Base-by-base conservation (phyloP, 2,888 invertebrate genomes). In the Spodoptera picta region DNA sequence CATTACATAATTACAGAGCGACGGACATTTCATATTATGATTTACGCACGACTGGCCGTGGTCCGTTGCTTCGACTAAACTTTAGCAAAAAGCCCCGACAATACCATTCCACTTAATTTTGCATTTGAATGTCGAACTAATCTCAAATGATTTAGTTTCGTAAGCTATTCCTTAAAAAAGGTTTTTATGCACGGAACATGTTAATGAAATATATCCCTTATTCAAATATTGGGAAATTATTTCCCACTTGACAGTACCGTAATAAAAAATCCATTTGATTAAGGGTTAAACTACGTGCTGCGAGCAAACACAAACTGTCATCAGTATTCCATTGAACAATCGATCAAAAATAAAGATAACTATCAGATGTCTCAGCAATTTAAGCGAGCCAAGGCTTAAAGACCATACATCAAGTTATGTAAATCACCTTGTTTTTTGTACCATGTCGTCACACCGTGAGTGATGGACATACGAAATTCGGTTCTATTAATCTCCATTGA, bases 11-110 rank as follows among this genome's bases (percentile, higher is more conserved):
- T 84, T 80, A 80, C 71, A 69, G 61, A 76, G 67, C 72, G 72
- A 77, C 73, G 73, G 79, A 74, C 75, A 79, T 82, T 85, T 85
- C 73, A 85, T 83, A 83, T 82, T 85, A 84, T 83, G 75, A 83
- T 89, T 86, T 84, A 87, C 87, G 88, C 88, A 87, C 87, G 87
- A 86, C 80, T 83, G 82, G 77, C 61, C 77, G 69, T 81, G 52
- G 73, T 68, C 61, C 60, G 73, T 75, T 68, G 65, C 65, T 60
- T 67, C 54, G 63, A 43, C 67, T 53, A 57, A 62, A 58, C 56
- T 59, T 59, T 67, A 49, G 64, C 78, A 81, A 80, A 79, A 79
- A 80, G 67, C 62, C 61, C 74, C 51, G 2, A 60, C 63, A 50
- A 65, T 75, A 57, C 65, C 49, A 69, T 70, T 70, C 72, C 72